Base-by-base conservation (phyloP, 1,140 invertebrate species). In the Hermatobates lingyangjiaoensis region DNA sequence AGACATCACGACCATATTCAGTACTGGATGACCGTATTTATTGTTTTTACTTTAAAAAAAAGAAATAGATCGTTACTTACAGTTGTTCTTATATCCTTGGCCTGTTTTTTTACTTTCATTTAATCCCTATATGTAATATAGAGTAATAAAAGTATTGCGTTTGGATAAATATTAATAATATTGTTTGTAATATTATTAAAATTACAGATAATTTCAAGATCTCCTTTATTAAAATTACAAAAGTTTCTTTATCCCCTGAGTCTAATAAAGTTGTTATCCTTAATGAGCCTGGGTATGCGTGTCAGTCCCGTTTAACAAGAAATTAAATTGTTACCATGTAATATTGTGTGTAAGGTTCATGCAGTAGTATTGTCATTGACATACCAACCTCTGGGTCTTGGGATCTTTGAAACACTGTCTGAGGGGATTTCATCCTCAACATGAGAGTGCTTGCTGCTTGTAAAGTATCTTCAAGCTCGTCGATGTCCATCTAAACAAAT, bases 401-500 rank as follows among this genome's bases (percentile, higher is more conserved):
- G 26, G 53, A 51, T 30, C 46, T 50, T 27, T 58, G 55, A 18
- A 54, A 53, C 1, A 56, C 47, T 26, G 40, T 40, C 14, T 56
- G 50, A 12, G 53, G 48, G n/a, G 50, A 48, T 26, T 57, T 52
- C 51, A 58, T 55, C 4, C 50, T 42, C 1, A 54, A 24, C 48
- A 58, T 53, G 0, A 58, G 23, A 7, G 54, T 52, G 23, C 46
- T 27, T 23, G 51, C 49, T 20, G 56, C 30, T 24, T 54, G 46
- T 5, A 57, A 52, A 10, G 45, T 34, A 27, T 53, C 51, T 48
- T 56, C 52, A 4, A 58, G 27, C 26, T 55, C 48, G 15, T 53
- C 48, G 5, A 58, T 48, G 12, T 49, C 46, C 1, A 58, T 42
- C 57, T 58, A 51, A 14, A 53, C 52, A 38, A 53, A 27, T 21